A percentile compares a stretch with the other conserved stretches of the same genome.
Conservation (phyloP, 2,797 vertebrate species). For the Clamator glandarius region DNA sequence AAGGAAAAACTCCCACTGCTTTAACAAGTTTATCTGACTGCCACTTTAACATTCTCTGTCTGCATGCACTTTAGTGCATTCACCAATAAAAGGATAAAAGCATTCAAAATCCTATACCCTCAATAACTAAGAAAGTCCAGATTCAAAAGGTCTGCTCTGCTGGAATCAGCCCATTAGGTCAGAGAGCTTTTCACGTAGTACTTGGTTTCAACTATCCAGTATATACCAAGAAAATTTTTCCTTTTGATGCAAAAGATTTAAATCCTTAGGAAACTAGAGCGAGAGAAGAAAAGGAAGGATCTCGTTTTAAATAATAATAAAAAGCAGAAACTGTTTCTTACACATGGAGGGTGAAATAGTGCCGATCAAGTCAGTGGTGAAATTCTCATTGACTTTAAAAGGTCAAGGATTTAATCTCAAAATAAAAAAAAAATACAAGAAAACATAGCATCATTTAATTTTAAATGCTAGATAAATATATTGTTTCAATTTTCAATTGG, state of each 20-base stretch:
- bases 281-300: slow-evolving; percentile 26
- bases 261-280: slow-evolving; percentile 1
- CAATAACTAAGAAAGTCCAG: slow-evolving; percentile 60
- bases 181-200: not conserved
- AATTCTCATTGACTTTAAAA: not conserved
- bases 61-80: slow-evolving; percentile 79
- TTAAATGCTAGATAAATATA: not conserved
- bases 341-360: not conserved
- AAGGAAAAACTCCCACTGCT: slow-evolving; percentile 81
- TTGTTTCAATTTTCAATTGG: not conserved
- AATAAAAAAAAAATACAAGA: not conserved
- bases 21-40: slow-evolving; percentile 84
- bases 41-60: slow-evolving; percentile 80
- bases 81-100: slow-evolving; percentile 82
- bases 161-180: slow-evolving; percentile 53
- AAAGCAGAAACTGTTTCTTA: slow-evolving; percentile 6
- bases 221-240: not conserved
- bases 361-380: not conserved
- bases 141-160: slow-evolving; percentile 71
- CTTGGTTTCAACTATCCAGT: slow-evolving; percentile 21
- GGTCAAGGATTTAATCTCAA: not conserved
- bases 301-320: slow-evolving; percentile 1
- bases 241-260: slow-evolving; percentile 33
- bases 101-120: slow-evolving; percentile 58
- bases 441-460: not conserved